Evolutionary conservation across 1,140 invertebrate genomes (phyloP), one percentile per base, ranked within the genome.

Genomic region (Ooceraea biroi): DNA sequence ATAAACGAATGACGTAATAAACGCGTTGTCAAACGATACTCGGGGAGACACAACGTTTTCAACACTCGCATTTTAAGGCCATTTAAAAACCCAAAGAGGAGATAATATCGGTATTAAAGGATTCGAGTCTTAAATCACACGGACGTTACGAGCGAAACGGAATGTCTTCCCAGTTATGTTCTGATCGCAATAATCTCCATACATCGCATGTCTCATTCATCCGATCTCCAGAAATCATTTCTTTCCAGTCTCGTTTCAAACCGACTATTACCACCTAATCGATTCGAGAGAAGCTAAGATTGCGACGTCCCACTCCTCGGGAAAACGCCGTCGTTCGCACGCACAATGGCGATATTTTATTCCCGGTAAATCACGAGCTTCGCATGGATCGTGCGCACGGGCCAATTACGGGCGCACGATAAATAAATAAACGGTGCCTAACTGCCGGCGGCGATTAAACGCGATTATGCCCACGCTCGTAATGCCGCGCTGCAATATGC

Each of bases 351-450:
- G 69, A 72, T 76, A 74, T 73, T 82, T 82, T 60, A 69, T 73
- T 57, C n/a, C 4, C 44, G 57, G n/a, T 61, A 57, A 82, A 71
- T 76, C 78, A 61, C 69, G 78, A 74, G 36, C 7, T 25, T 30
- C 57, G 25, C 72, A 36, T 69, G 66, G 22, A 50, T 19, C 3
- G 46, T 44, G 25, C 41, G 48, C 10, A 44, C 50, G 41, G 5
- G 19, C 76, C 65, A 71, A 80, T 80, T 80, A 71, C 27, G 80
- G 3, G 57, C 80, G 57, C 19, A 65, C 44, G 72, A 73, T 80
- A 84, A 86, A 86, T 61, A 69, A 76, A 66, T 77, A 69, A 87
- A 69, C 72, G 44, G 12, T 44, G 71, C 72, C 86, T 55, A 41
- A 69, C 73, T 44, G 72, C 65, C 25, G 48, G 0, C 11, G 8